Percentiles rank a stretch among this genome's conserved stretches.
These are phyloP conservation scores for Brienomyrus longianalis DNA, from an alignment of 2,113 vertebrate species.

Conservation along the genomic window DNA sequence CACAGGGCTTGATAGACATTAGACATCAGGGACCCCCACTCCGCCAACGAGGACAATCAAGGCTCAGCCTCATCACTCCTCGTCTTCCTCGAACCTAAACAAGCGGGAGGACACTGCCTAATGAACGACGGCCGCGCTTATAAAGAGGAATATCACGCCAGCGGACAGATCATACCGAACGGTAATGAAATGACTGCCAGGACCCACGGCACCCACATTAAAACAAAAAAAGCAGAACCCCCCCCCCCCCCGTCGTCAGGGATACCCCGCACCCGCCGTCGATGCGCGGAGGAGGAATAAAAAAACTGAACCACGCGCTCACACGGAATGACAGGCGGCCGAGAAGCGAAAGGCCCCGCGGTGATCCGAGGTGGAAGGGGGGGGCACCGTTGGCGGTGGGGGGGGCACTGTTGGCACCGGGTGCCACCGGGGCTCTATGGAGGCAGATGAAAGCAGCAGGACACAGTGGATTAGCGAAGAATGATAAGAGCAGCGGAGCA, in stretches of 20 bases:
- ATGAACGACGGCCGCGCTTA: neutral
- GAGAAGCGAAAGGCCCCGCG: neutral
- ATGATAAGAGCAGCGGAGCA: conserved; percentile 51
- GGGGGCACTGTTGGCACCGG: neutral
- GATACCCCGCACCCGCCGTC: neutral
- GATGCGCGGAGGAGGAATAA: neutral
- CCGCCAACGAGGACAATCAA: neutral
- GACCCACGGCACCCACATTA: neutral
- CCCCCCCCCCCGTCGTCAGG: too few species aligned
- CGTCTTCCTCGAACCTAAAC: neutral
- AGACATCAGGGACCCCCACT: neutral
- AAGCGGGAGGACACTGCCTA: neutral
- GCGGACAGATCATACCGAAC: neutral
- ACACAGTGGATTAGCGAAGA: conserved; percentile 33
- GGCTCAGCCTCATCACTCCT: neutral
- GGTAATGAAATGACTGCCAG: neutral
- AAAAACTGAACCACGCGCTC: neutral
- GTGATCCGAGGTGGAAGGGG: neutral
- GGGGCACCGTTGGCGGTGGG: neutral
- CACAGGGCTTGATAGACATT: neutral
- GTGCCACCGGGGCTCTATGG: neutral
- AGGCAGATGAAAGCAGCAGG: conserved; percentile 18
- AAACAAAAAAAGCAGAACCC: neutral
- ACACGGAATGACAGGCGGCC: neutral
- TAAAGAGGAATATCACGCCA: neutral